These are phyloP conservation scores for Malurus alboscapulatus DNA, from an alignment of 2,113 vertebrate species.

Conservation along the genomic window DNA sequence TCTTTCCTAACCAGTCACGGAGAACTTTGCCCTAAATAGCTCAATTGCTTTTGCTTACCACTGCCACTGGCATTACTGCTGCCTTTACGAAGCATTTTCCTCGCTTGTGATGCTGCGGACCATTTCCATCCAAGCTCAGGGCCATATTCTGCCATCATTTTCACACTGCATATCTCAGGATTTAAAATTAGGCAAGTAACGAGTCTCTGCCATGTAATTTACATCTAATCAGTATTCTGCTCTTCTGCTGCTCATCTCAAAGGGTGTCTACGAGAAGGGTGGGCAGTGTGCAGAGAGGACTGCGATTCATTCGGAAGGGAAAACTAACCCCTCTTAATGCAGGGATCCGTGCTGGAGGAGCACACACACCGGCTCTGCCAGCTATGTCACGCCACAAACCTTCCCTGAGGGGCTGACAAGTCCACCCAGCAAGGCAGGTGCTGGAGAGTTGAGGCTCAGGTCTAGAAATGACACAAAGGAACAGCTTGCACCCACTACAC, in stretches of 20 bases:
- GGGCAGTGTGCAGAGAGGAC: conserved; percentile 15
- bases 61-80: neutral
- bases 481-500: neutral
- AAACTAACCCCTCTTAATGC: neutral
- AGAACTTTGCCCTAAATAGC: conserved; percentile 46
- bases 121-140: conserved; percentile 56
- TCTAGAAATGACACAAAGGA: conserved; percentile 18
- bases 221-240: conserved; percentile 62
- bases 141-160: conserved; percentile 58
- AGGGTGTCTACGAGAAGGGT: conserved; percentile 56
- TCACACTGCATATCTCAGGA: conserved; percentile 58
- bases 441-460: neutral
- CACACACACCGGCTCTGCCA: neutral
- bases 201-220: conserved; percentile 62
- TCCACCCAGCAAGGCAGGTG: neutral
- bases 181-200: conserved; percentile 64
- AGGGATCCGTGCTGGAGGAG: neutral
- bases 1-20: neutral
- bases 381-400: neutral
- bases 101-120: conserved; percentile 22
- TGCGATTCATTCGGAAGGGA: conserved; percentile 24
- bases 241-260: conserved; percentile 49
- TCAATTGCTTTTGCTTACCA: neutral
- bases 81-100: conserved; percentile 57
- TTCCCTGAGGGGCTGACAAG: neutral